A percentile compares a stretch with the other conserved stretches of the same genome.
Conservation (phyloP, 2,113 vertebrate species). For the Miniopterus natalensis region DNA sequence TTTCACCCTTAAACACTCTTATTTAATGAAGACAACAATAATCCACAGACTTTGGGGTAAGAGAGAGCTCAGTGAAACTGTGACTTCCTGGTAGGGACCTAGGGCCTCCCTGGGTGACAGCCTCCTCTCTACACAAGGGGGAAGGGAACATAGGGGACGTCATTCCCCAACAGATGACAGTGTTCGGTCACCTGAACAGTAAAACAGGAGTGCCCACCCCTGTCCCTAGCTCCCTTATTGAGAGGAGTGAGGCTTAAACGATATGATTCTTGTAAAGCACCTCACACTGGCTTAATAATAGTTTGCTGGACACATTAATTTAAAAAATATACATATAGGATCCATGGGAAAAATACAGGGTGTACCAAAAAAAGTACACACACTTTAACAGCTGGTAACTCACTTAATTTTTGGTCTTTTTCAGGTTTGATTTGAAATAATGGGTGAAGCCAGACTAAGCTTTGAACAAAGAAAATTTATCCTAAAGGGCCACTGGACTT, state of each 20-base stretch:
- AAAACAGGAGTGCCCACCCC: too few species aligned
- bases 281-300: rapidly evolving
- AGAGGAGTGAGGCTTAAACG: background rate
- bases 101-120: background rate
- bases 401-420: too few species aligned
- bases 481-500: too few species aligned
- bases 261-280: background rate
- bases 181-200: background rate
- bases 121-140: background rate
- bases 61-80: background rate
- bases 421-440: too few species aligned
- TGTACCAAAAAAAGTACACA: too few species aligned
- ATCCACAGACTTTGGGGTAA: background rate
- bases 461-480: too few species aligned
- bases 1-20: background rate
- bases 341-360: background rate
- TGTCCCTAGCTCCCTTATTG: rapidly evolving
- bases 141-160: background rate
- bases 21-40: background rate
- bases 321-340: background rate
- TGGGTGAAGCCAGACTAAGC: too few species aligned
- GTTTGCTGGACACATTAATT: background rate
- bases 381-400: too few species aligned
- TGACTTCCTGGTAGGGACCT: background rate
- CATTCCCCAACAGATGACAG: background rate